phyloP scores from a whole-genome alignment of 35 echinoderm and acorn worm species.

The Apostichopus parvimensis region DNA sequence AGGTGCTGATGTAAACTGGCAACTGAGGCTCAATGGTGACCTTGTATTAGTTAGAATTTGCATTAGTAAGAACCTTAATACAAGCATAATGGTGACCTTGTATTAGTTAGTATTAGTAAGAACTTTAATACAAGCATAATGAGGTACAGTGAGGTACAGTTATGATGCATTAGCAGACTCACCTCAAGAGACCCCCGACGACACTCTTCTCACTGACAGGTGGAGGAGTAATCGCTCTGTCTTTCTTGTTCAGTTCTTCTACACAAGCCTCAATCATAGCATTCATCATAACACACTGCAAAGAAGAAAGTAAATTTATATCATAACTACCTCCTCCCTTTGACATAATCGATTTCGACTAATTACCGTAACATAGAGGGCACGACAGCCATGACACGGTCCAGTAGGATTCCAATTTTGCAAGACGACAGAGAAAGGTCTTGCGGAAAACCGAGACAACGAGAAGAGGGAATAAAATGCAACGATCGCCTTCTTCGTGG shows the following conservation, averaged over 20 bases:
- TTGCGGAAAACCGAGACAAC: no score
- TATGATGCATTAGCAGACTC: neutral
- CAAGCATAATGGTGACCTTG: no score
- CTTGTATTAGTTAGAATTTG: neutral
- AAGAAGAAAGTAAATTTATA: neutral
- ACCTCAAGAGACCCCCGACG: conserved; percentile 78
- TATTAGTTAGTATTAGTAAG: no score
- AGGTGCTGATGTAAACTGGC: no score
- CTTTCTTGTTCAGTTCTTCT: conserved; percentile 94
- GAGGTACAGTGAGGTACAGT: no score
- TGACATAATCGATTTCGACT: neutral
- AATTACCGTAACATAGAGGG: neutral
- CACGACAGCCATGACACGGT: neutral
- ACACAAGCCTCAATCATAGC: conserved; percentile 90
- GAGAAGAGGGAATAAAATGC: no score
- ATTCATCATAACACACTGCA: conserved; percentile 96
- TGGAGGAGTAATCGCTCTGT: conserved; percentile 49
- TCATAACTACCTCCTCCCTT: neutral
- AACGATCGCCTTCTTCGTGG: no score
- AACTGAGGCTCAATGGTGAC: no score
- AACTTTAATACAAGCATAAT: no score
- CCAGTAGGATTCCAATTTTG: no score
- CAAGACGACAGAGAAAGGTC: no score
- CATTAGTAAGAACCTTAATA: no score
- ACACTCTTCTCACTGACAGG: conserved; percentile 56